Conservation (phyloP, 2,888 invertebrate genomes). For the Quadroppia sp. region DNA sequence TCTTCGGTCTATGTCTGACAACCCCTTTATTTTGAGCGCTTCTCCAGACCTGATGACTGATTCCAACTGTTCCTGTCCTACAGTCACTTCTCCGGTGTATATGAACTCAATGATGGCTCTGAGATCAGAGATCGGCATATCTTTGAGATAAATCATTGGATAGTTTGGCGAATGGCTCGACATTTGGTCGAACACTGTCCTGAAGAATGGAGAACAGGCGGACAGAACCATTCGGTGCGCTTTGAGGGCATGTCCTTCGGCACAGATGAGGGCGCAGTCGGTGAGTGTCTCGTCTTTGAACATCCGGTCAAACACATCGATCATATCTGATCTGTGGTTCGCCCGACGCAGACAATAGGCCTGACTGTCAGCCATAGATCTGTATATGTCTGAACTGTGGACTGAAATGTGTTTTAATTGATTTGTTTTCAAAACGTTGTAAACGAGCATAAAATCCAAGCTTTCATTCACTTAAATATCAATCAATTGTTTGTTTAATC, state of each 20-base stretch:
- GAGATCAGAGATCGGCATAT: constrained; percentile 40
- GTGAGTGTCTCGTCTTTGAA: constrained; percentile 41
- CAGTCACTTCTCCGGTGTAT: constrained; percentile 41
- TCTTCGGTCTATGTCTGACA: constrained; percentile 24
- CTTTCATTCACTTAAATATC: too few relatives aligned
- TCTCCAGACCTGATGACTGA: constrained; percentile 37
- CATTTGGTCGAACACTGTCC: constrained; percentile 32
- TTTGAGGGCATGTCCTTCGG: constrained; percentile 36
- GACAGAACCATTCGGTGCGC: constrained; percentile 41
- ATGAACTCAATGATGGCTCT: constrained; percentile 41
- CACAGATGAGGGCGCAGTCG: constrained; percentile 41
- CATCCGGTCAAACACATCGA: constrained; percentile 33
- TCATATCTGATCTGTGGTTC: constrained; percentile 27
- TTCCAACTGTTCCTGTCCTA: constrained; percentile 33
- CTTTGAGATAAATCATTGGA: constrained; percentile 42
- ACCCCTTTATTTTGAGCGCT: constrained; percentile 40
- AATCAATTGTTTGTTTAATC: too few relatives aligned
- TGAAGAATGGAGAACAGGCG: constrained; percentile 38
- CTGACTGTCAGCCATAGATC: constrained; percentile 28
- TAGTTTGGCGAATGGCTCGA: constrained; percentile 24
- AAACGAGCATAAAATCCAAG: constrained; percentile 31
- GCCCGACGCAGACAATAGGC: constrained; percentile 29
- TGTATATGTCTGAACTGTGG: not conserved
- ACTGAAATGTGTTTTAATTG: constrained; percentile 1
- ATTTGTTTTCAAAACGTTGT: constrained; percentile 7